Percentiles rank a stretch among this genome's conserved stretches.
phyloP scores from a whole-genome alignment of 2,113 vertebrate species.

The Polypterus bichir region DNA sequence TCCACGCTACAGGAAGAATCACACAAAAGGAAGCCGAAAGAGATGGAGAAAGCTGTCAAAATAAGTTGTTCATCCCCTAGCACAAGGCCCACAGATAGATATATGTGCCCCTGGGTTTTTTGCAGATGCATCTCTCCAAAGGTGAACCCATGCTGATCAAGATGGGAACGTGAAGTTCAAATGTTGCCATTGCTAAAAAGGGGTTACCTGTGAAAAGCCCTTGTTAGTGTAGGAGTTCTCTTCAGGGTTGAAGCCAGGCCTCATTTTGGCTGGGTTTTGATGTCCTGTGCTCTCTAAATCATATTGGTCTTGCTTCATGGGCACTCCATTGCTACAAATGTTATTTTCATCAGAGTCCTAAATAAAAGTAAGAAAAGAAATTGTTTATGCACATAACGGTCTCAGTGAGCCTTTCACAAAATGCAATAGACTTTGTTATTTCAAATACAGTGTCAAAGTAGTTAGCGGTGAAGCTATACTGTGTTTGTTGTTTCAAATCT shows the following conservation, averaged over 20 bases:
- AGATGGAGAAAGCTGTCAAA: too few relatives aligned
- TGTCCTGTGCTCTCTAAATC: conserved; percentile 21
- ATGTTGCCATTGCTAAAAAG: conserved; percentile 25
- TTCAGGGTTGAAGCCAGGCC: conserved; percentile 25
- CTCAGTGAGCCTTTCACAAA: too few relatives aligned
- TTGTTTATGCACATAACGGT: not conserved
- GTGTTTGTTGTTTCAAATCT: too few relatives aligned
- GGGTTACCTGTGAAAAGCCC: conserved; percentile 34
- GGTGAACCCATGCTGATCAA: not conserved
- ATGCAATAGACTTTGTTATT: too few relatives aligned
- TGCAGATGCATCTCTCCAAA: too few relatives aligned
- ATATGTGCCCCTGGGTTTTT: too few relatives aligned
- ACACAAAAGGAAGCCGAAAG: too few relatives aligned
- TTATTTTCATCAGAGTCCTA: conserved; percentile 32
- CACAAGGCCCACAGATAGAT: too few relatives aligned
- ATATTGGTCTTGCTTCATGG: conserved; percentile 25
- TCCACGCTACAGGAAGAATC: too few relatives aligned
- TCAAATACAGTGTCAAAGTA: too few relatives aligned
- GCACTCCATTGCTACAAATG: conserved; percentile 3
- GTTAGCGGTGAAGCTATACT: too few relatives aligned
- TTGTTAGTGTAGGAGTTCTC: conserved; percentile 44
- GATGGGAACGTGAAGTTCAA: not conserved
- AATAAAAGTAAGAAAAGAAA: conserved; percentile 11
- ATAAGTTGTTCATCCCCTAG: too few relatives aligned
- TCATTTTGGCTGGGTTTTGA: conserved; percentile 21